phyloP scores from a whole-genome alignment of 1,140 invertebrate species.

The Drosophila fuyamai region DNA sequence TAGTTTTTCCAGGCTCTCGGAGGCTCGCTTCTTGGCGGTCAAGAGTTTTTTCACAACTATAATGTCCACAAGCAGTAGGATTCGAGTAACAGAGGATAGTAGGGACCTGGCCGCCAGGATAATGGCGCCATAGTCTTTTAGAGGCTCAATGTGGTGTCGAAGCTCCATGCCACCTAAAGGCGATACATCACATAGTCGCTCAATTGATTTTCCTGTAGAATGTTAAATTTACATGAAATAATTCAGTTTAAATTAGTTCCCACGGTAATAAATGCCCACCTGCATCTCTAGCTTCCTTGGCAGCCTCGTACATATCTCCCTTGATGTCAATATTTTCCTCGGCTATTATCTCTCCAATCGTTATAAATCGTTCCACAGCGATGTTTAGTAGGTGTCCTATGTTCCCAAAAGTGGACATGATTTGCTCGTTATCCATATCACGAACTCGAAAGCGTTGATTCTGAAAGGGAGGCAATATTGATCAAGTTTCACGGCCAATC shows the following conservation, averaged over 20 bases:
- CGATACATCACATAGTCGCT: slow-evolving; percentile 93
- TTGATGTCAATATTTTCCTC: slow-evolving; percentile 99
- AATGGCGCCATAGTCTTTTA: slow-evolving; percentile 90
- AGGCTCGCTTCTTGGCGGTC: slow-evolving; percentile 98
- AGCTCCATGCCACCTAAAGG: slow-evolving; percentile 87
- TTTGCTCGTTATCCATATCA: slow-evolving; percentile 85
- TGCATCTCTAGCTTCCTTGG: slow-evolving; percentile 97
- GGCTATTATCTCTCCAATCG: slow-evolving; percentile 98
- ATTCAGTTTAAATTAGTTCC: too few relatives aligned
- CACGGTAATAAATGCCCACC: slow-evolving; percentile 85
- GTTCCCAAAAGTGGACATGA: slow-evolving; percentile 90
- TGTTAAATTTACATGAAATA: too few relatives aligned
- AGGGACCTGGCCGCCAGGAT: slow-evolving; percentile 96
- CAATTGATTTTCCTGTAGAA: slow-evolving; percentile 87
- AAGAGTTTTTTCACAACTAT: slow-evolving; percentile 99
- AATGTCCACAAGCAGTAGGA: slow-evolving; percentile 98
- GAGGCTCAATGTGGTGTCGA: slow-evolving; percentile 85
- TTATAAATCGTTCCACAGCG: slow-evolving; percentile 98
- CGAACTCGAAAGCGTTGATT: slow-evolving; percentile 75
- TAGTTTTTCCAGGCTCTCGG: slow-evolving; percentile 92
- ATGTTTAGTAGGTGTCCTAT: slow-evolving; percentile 98
- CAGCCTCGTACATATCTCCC: slow-evolving; percentile 98
- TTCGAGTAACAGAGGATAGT: slow-evolving; percentile 97
- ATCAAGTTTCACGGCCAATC: slow-evolving; percentile 28
- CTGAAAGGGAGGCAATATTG: slow-evolving; percentile 28